Evolutionary conservation across 2,888 invertebrate species (phyloP).

Genomic region (Onchidella celtica): DNA sequence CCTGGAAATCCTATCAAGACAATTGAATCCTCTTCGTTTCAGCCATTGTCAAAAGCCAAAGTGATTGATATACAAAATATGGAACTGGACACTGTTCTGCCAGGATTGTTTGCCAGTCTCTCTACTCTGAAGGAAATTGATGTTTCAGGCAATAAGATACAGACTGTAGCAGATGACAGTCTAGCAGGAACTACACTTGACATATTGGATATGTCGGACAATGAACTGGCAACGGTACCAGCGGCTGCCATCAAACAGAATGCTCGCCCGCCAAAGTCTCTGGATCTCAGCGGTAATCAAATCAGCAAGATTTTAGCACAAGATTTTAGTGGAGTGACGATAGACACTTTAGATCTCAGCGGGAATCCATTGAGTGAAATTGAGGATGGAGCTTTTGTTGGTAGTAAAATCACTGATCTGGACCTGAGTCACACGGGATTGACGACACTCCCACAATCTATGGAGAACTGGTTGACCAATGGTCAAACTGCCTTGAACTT

Average conservation of each 20-base stretch:
- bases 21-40: neutral
- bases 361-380: neutral
- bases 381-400: constrained; percentile 13
- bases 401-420: neutral
- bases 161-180: constrained; percentile 5
- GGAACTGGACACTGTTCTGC: neutral
- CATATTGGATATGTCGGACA: constrained; percentile 31
- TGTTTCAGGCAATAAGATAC: constrained; percentile 39
- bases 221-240: constrained; percentile 9
- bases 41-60: neutral
- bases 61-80: neutral
- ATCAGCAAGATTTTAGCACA: neutral
- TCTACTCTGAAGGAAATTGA: constrained; percentile 54
- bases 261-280: constrained; percentile 11
- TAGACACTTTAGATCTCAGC: constrained; percentile 31
- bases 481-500: constrained; percentile 14
- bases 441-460: constrained; percentile 22
- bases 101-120: constrained; percentile 37
- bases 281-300: constrained; percentile 54
- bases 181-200: constrained; percentile 26
- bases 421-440: constrained; percentile 13
- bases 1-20: constrained; percentile 16
- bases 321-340: constrained; percentile 4
- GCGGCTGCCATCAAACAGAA: constrained; percentile 4
- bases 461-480: constrained; percentile 14